Base-by-base conservation (phyloP, 2,888 invertebrate species). In the Tenthredo livida region DNA sequence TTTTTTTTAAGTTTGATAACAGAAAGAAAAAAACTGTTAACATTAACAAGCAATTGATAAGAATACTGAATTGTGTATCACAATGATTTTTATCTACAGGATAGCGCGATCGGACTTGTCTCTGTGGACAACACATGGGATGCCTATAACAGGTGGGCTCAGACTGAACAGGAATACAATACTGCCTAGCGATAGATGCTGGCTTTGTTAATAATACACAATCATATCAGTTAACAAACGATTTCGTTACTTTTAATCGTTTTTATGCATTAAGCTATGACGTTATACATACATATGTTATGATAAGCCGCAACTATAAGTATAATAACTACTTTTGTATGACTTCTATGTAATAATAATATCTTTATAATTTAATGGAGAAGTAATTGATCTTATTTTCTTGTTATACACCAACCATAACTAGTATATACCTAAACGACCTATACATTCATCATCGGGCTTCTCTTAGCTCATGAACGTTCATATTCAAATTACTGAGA, bases 31-130 rank as follows among this genome's bases (percentile, higher is more conserved):
- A 50, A 50, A 50, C 50, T 17, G 50, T 47, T 17, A 17, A 70
- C 2, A 2, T 61, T 10, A 1, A n/a, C n/a, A 61, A 61, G 61
- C 25, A 9, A 21, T 21, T 58, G n/a, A 58, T 61, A 25, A 21
- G 4, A 21, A 61, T 25, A 61, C 25, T 12, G 21, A 25, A 21
- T 58, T 21, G 25, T n/a, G 25, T 7, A 54, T 21, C 21, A 21
- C 25, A 21, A 10, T 61, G 12, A 77, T 83, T 61, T 37, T 78
- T 37, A 84, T n/a, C 91, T 91, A 83, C 89, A 94, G 94, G 94
- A 94, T 88, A 93, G 94, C 21, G 93, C 94, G 0, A 93, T 91
- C 33, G 93, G 92, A n/a, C 89, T 95, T 33, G 89, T 93, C 6
- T 93, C 94, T 21, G 88, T 93, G 37, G 91, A 92, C 65, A 87